Evolutionary conservation across 1,140 invertebrate genomes (phyloP), one percentile per base, ranked within the genome.

Genomic region (Drosophila watanabei): DNA sequence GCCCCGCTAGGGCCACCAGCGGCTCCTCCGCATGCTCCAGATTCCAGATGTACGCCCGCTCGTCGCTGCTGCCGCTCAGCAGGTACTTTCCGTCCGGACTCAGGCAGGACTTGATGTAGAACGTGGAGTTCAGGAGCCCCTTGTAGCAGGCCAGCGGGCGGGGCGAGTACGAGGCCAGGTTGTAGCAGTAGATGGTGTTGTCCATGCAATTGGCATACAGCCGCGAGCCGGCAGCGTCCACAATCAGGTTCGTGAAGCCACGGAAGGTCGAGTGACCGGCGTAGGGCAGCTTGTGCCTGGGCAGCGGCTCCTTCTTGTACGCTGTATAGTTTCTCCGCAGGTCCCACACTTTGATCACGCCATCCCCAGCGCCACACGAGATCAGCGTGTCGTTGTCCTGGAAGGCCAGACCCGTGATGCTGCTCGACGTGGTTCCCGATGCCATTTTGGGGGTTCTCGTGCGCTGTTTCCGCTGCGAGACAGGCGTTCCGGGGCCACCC

Each of bases 121-220:
- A 98, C 0, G 97, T 96, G 35, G 94, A 94, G 92, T 96, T 97
- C 69, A 96, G 94, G 91, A 97, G 96, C 0, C 97, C 97, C 62
- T 94, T 94, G 82, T 95, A 96, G 52, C 93, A 92, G 61, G 94
- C 94, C 59, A 95, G 86, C 0, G 97, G 97, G 45, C 95, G 93
- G 8, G 94, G 89, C 80, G 95, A 95, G 87, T 96, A 97, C 0
- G 96, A 95, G 0, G 95, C 94, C 51, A 97, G 94, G 90, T 98
- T 97, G 89, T 96, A 98, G 80, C 96, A 95, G 92, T 98, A 98
- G 48, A 98, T 97, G 30, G 95, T 95, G 86, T 96, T 96, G 93
- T 98, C 97, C 94, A 97, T 96, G 92, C 97, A 98, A 92, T 96
- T 98, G 5, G 97, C 97, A 94, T 97, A 98, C 0, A 98, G 93